Base-by-base conservation (phyloP, 37 sponge, comb jelly and placozoan genomes). In the Geodia barretti region DNA sequence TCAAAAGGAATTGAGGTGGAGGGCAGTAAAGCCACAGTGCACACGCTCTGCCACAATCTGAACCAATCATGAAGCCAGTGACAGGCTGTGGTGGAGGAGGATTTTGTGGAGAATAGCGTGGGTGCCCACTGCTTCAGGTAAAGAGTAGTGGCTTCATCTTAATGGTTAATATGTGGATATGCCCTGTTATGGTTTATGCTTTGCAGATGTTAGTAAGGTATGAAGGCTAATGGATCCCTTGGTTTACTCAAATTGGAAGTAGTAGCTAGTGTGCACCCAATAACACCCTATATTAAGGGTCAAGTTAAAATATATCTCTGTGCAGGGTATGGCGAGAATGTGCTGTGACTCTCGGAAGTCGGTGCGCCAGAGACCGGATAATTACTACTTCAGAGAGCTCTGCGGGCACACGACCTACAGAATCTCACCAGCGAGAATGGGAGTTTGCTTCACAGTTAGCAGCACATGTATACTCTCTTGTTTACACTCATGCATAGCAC, bases 361-460 rank as follows among this genome's bases (percentile, higher is more conserved):
- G 26, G 92, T 97, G n/a, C 20, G 98, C 25, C 93, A 95, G 81
- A 84, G 88, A 19, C 89, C 96, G 37, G 76, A 93, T 43, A 91
- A 88, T 4, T 87, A 92, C 83, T n/a, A n/a, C 83, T 97, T 17
- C 95, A 97, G 86, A 78, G 96, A 24, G 89, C 93, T 0, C 90
- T 95, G 29, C 79, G 93, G 37, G 90, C 90, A 36, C 94, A 92
- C 59, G 91, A 91, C n/a, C 87, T 93, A 24, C 85, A 90, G 38
- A 70, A 40, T 26, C 77, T 96, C 36, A 72, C 79, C 26, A 91
- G 86, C 19, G 35, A 21, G 97, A 96, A 74, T 96, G 97, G 97
- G 85, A 26, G 94, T 92, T 1, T 96, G 97, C 79, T 96, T 96
- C 73, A 64, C 70, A n/a, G n/a, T n/a, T n/a, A n/a, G n/a, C n/a